A percentile compares a stretch with the other conserved stretches of the same genome.
phyloP scores from a whole-genome alignment of 2,888 invertebrate species.

The Eubasilissa splendida region DNA sequence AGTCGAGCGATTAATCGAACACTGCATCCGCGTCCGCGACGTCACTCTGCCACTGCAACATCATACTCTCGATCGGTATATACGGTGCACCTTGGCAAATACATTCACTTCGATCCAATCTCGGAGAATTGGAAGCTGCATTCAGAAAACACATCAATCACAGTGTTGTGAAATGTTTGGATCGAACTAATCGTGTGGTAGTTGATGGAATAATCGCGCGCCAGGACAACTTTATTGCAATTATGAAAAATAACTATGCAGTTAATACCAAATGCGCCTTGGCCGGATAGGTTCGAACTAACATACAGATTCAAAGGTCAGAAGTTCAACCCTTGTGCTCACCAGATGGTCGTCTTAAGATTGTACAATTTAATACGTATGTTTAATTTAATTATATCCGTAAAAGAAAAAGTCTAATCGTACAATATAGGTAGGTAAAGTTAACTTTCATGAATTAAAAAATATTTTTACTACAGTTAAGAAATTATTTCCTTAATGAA shows the following conservation, averaged over 20 bases:
- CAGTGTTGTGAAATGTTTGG: slow-evolving; percentile 15
- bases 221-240: slow-evolving; percentile 13
- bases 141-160: slow-evolving; percentile 30
- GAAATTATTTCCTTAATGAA: too few relatives aligned
- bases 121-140: slow-evolving; percentile 14
- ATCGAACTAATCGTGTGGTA: slow-evolving; percentile 3
- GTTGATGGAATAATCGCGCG: slow-evolving; percentile 27
- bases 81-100: slow-evolving; percentile 6
- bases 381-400: too few relatives aligned
- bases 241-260: not conserved
- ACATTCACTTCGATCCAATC: slow-evolving; percentile 29
- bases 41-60: slow-evolving; percentile 25
- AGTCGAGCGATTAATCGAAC: slow-evolving; percentile 24
- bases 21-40: slow-evolving; percentile 25
- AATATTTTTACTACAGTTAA: too few relatives aligned
- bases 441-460: too few relatives aligned
- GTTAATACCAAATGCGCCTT: too few relatives aligned
- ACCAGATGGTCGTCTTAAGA: too few relatives aligned
- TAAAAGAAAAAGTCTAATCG: too few relatives aligned
- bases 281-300: too few relatives aligned
- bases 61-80: slow-evolving; percentile 18
- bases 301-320: too few relatives aligned
- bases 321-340: too few relatives aligned
- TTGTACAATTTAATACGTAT: too few relatives aligned
- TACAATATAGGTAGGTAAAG: too few relatives aligned